phyloP scores from a whole-genome alignment of 2,888 invertebrate species.

The Tenthredo amoena region DNA sequence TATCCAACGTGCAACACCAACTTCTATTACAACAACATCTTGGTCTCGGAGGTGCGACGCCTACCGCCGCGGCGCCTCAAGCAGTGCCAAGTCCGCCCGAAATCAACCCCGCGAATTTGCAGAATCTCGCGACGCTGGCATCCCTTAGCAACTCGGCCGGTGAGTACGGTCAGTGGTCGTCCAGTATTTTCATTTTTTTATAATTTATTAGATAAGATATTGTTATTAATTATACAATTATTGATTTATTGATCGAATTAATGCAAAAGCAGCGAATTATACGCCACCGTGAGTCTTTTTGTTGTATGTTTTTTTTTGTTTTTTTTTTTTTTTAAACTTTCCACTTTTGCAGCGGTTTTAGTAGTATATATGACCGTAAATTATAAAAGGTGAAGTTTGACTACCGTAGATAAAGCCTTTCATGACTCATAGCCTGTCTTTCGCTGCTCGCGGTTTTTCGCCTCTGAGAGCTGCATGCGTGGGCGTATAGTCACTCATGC shows the following conservation, averaged over 20 bases:
- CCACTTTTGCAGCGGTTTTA: background rate
- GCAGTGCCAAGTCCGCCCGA: slow-evolving; percentile 75
- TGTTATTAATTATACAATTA: slow-evolving; percentile 33
- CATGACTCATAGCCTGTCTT: slow-evolving; percentile 5
- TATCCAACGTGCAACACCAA: slow-evolving; percentile 76
- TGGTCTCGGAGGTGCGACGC: slow-evolving; percentile 80
- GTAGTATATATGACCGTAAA: background rate
- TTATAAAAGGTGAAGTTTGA: background rate
- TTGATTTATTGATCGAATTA: background rate
- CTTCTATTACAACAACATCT: slow-evolving; percentile 78
- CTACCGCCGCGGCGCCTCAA: slow-evolving; percentile 78
- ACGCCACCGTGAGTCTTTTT: slow-evolving; percentile 36
- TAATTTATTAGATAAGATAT: slow-evolving; percentile 50
- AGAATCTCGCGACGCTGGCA: slow-evolving; percentile 84
- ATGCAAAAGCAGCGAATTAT: background rate
- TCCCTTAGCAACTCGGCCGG: slow-evolving; percentile 75
- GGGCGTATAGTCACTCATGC: background rate
- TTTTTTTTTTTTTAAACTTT: slow-evolving; percentile 15
- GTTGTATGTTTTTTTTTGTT: slow-evolving; percentile 51
- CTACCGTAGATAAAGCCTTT: background rate
- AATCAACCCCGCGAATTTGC: slow-evolving; percentile 81
- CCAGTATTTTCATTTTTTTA: slow-evolving; percentile 37
- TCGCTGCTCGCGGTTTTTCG: background rate
- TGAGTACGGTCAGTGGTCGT: slow-evolving; percentile 73
- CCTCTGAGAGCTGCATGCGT: slow-evolving; percentile 31